Conservation (phyloP, 2,113 vertebrate genomes). For the Lampris incognitus region DNA sequence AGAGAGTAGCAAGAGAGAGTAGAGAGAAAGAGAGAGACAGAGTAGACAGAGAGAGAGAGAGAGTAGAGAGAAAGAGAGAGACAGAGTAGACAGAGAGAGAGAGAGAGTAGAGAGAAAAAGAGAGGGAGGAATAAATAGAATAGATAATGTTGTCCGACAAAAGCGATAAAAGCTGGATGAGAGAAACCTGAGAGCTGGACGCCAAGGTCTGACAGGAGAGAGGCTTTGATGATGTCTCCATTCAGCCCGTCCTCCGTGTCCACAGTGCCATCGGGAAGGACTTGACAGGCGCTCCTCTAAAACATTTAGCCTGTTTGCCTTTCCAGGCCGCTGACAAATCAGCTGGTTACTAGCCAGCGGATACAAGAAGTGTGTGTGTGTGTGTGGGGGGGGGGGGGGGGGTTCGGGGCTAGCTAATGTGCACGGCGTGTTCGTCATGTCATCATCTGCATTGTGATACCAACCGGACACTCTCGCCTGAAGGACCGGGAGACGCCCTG, state of each 20-base stretch:
- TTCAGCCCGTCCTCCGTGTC: slow-evolving; percentile 17
- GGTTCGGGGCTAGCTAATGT: background rate
- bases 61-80: background rate
- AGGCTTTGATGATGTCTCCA: slow-evolving; percentile 69
- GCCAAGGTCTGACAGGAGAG: slow-evolving; percentile 42
- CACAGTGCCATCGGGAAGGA: slow-evolving; percentile 26
- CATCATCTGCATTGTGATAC: slow-evolving; percentile 26
- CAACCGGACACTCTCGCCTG: slow-evolving; percentile 57
- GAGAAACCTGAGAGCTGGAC: slow-evolving; percentile 56
- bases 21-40: no score
- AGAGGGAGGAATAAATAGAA: background rate
- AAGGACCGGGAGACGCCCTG: slow-evolving; percentile 35
- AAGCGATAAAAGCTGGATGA: slow-evolving; percentile 32
- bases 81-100: background rate
- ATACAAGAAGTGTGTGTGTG: slow-evolving; percentile 36
- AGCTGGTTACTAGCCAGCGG: slow-evolving; percentile 71
- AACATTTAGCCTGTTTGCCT: slow-evolving; percentile 56
- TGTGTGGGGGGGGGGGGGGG: background rate
- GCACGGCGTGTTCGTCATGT: slow-evolving; percentile 9
- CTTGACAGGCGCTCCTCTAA: slow-evolving; percentile 56
- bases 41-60: no score
- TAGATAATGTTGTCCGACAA: slow-evolving; percentile 8
- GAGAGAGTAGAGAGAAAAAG: background rate
- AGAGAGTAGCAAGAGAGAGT: no score
- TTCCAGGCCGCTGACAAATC: slow-evolving; percentile 72